Base-by-base conservation (phyloP, 2,888 invertebrate genomes). In the Leptopilina myrica region DNA sequence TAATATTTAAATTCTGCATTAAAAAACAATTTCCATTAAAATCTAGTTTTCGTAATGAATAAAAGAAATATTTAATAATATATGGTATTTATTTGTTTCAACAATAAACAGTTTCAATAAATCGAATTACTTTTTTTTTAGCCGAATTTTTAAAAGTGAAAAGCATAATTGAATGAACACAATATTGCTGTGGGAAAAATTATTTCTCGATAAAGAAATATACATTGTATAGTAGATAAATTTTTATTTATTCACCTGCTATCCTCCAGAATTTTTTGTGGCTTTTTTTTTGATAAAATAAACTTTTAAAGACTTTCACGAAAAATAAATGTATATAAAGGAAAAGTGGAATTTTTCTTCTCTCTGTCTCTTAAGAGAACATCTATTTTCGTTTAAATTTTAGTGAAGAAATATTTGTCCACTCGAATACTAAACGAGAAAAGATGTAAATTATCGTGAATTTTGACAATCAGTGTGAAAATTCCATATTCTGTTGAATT, bases 171-270 rank as follows among this genome's bases (percentile, higher is more conserved):
- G 33, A 33, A 33, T 33, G 5, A 33, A 33, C 33, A 33, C 33
- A 33, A 33, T 33, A 33, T 33, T 33, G 33, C 8, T 11, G 1
- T 20, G 5, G 20, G 5, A 15, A 67, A 15, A 67, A 12, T 67
- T 20, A 15, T 20, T 67, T 43, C 20, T 15, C 20, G 67, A 20
- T 20, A 67, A 46, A 11, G 12, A 26, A 26, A 33, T 33, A 33
- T 33, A 33, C 33, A 5, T 1, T 2, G 2, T 33, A 33, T 33
- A 33, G 33, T 33, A 33, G 9, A 67, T 67, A 80, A 78, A 80
- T 78, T 73, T 66, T 67, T 66, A 66, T 78, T 73, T 78, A 43
- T 62, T 79, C 79, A 81, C 76, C 79, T 81, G 79, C 76, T 78
- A 81, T 66, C 53, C 73, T 46, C 56, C 46, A 12, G 49, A 62